A percentile compares a stretch with the other conserved stretches of the same genome.
These are phyloP conservation scores for Porites lutea DNA, from an alignment of 64 coral and sea anemone species.

Conservation along the genomic window DNA sequence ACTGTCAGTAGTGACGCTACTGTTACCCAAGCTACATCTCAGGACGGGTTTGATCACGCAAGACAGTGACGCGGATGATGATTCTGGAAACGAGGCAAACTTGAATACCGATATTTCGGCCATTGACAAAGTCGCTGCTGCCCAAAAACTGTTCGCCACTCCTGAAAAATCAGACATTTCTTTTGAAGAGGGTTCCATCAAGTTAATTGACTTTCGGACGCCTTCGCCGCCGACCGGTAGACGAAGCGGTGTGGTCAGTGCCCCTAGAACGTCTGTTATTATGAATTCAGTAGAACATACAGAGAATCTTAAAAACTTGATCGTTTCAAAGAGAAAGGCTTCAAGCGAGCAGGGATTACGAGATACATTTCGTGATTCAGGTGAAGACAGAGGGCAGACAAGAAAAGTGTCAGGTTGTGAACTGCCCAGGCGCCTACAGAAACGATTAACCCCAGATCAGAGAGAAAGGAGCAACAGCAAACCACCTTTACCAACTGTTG, in stretches of 20 bases:
- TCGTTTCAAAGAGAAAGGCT: not conserved
- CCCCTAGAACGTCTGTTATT: not conserved
- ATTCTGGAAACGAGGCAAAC: conserved; percentile 26
- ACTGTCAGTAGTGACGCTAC: conserved; percentile 68
- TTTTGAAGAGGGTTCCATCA: not conserved
- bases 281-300: not conserved
- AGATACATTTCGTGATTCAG: not conserved
- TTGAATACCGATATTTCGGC: not conserved
- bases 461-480: not conserved
- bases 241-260: conserved; percentile 20
- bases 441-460: not conserved
- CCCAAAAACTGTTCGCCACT: conserved; percentile 16
- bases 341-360: conserved; percentile 8
- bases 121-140: conserved; percentile 27
- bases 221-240: not conserved
- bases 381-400: not conserved
- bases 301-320: conserved; percentile 15
- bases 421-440: not conserved
- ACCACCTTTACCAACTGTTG: conserved; percentile 16
- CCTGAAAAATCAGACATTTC: not conserved
- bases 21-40: conserved; percentile 69
- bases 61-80: conserved; percentile 14
- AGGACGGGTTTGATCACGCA: conserved; percentile 36
- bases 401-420: not conserved
- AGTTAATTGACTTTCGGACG: not conserved